Evolutionary conservation across 2,797 vertebrate species (phyloP).

Genomic region (Lagocephalus sceleratus): DNA sequence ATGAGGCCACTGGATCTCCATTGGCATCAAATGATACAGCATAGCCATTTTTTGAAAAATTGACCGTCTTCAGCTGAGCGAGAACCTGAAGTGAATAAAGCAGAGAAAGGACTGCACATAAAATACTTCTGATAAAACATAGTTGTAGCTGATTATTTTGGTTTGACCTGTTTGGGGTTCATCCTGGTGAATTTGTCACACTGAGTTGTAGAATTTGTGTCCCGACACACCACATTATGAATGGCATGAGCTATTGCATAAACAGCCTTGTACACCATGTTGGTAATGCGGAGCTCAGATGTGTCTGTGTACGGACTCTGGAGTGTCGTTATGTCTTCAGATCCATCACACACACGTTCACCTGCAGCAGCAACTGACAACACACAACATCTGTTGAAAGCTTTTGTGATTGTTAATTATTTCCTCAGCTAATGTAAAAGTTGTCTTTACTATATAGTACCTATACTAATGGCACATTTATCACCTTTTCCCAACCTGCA

Average conservation of each 20-base stretch:
- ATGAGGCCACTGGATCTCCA: conserved; percentile 69
- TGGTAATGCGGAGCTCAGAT: conserved; percentile 62
- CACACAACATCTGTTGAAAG: background rate
- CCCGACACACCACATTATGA: conserved; percentile 54
- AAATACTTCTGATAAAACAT: background rate
- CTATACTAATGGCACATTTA: no score
- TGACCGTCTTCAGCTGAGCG: conserved; percentile 43
- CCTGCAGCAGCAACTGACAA: conserved; percentile 14
- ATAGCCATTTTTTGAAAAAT: conserved; percentile 4
- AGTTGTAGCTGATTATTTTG: background rate
- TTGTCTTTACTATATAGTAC: no score
- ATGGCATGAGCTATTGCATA: no score
- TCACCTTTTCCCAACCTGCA: conserved; percentile 43
- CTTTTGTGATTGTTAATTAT: conserved; percentile 2
- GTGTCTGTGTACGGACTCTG: conserved; percentile 62
- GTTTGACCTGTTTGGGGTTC: background rate
- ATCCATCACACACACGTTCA: conserved; percentile 49
- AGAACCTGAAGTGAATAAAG: conserved; percentile 47
- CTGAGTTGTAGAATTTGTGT: conserved; percentile 16
- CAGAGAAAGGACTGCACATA: background rate
- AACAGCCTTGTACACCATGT: conserved; percentile 77
- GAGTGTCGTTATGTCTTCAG: conserved; percentile 61
- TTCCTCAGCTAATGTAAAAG: no score
- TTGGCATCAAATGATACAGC: conserved; percentile 70
- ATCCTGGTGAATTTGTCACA: conserved; percentile 42